Percentiles rank a stretch among this genome's conserved stretches.
Evolutionary conservation across 1,140 invertebrate genomes (phyloP).

Genomic region (Gonatopus flavifemur): DNA sequence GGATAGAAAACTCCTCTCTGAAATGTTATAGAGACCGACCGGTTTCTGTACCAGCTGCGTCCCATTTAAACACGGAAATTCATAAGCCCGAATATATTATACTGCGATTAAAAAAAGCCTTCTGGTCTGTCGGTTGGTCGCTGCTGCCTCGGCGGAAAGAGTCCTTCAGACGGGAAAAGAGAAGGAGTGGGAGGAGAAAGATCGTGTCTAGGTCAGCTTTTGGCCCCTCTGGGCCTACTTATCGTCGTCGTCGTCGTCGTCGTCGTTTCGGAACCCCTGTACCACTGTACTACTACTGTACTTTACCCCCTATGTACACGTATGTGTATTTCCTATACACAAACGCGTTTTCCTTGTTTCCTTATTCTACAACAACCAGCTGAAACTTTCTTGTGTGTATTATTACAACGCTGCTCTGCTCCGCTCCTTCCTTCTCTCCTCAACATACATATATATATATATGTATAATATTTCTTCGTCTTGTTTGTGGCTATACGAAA

Average conservation of each 20-base stretch:
- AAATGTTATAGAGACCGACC: too few species aligned
- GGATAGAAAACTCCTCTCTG: neutral
- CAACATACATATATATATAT: too few species aligned
- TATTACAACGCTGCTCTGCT: too few species aligned
- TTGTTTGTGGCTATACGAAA: too few species aligned
- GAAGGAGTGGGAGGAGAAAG: slow-evolving; percentile 9
- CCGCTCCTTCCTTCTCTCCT: too few species aligned
- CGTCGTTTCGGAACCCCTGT: too few species aligned
- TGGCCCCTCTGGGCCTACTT: slow-evolving; percentile 24
- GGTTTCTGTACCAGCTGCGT: slow-evolving; percentile 28
- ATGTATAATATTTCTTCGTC: too few species aligned
- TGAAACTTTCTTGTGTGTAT: too few species aligned
- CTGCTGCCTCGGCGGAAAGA: neutral
- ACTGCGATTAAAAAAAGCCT: neutral
- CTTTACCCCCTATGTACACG: neutral
- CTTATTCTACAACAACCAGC: slow-evolving; percentile 1
- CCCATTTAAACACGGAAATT: slow-evolving; percentile 47
- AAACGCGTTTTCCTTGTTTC: too few species aligned
- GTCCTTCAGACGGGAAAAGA: neutral
- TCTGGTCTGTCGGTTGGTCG: neutral
- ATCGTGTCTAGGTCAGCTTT: slow-evolving; percentile 16
- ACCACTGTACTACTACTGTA: neutral
- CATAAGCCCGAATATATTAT: slow-evolving; percentile 28
- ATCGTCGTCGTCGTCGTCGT: slow-evolving; percentile 17
- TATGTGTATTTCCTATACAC: too few species aligned